Evolutionary conservation across 2,113 vertebrate species (phyloP).

Genomic region (Hippoglossus stenolepis): DNA sequence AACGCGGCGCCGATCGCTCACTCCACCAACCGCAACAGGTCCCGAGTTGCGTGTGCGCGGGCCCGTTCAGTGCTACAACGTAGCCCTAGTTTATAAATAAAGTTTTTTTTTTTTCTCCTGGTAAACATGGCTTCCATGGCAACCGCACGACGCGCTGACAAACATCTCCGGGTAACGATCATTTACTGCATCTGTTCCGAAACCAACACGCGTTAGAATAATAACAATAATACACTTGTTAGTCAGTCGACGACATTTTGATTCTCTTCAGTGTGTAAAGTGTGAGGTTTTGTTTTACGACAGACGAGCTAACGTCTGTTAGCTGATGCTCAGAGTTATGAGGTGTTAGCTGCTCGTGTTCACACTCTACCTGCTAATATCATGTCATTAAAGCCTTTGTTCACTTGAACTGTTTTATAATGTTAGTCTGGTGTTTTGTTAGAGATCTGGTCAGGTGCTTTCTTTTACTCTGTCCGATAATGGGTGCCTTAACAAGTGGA

Average conservation of each 20-base stretch:
- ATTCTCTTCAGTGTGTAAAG: background rate
- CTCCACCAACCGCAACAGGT: no score
- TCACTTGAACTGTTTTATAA: background rate
- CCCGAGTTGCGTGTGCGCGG: no score
- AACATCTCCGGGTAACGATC: constrained; percentile 41
- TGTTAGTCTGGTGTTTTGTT: background rate
- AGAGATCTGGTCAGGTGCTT: background rate
- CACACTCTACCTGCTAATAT: no score
- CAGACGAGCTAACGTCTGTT: background rate
- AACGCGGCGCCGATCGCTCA: no score
- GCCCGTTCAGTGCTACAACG: no score
- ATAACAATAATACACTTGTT: no score
- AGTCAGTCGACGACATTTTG: background rate
- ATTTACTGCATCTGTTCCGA: background rate
- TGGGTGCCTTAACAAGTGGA: background rate
- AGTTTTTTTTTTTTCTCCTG: constrained; percentile 48
- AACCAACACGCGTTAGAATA: background rate
- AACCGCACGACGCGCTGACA: constrained; percentile 44
- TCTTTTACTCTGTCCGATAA: background rate
- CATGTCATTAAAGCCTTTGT: no score
- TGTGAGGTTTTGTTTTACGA: background rate
- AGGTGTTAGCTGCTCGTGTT: no score
- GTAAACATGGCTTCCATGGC: constrained; percentile 76
- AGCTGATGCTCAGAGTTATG: background rate
- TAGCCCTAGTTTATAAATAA: constrained; percentile 30